A percentile compares a stretch with the other conserved stretches of the same genome.
Conservation (phyloP, 2,113 vertebrate species). For the Epinephelus lanceolatus region DNA sequence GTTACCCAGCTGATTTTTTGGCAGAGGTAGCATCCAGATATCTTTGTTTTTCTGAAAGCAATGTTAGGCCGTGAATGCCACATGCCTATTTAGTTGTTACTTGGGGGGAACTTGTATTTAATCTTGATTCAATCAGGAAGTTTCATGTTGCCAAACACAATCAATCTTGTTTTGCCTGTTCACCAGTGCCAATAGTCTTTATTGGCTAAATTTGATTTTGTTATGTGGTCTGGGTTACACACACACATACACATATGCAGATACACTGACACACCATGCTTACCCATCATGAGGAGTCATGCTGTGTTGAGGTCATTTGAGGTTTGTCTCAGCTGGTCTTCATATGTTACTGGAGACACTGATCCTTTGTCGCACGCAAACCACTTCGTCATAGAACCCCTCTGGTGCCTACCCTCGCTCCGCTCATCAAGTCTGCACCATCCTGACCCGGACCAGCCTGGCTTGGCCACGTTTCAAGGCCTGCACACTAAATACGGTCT, state of each 20-base stretch:
- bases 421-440: constrained; percentile 26
- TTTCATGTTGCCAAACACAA: constrained; percentile 51
- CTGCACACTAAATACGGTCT: constrained; percentile 27
- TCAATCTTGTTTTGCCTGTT: constrained; percentile 48
- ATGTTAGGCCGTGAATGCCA: constrained; percentile 17
- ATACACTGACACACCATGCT: constrained; percentile 33
- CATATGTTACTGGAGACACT: constrained; percentile 62
- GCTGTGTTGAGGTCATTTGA: constrained; percentile 57
- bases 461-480: constrained; percentile 18
- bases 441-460: constrained; percentile 8
- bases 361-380: constrained; percentile 54
- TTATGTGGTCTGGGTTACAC: constrained; percentile 27
- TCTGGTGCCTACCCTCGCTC: constrained; percentile 40
- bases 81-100: constrained; percentile 28
- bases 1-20: constrained; percentile 1
- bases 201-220: constrained; percentile 50
- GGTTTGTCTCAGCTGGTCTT: constrained; percentile 72
- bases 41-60: constrained; percentile 6
- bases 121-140: constrained; percentile 60
- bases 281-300: constrained; percentile 43
- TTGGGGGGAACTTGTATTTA: constrained; percentile 25
- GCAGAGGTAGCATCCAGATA: constrained; percentile 1
- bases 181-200: constrained; percentile 38
- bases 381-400: constrained; percentile 50
- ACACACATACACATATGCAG: constrained; percentile 4